These are phyloP conservation scores for Bubalus kerabau DNA, from an alignment of 2,113 vertebrate species.

Conservation along the genomic window DNA sequence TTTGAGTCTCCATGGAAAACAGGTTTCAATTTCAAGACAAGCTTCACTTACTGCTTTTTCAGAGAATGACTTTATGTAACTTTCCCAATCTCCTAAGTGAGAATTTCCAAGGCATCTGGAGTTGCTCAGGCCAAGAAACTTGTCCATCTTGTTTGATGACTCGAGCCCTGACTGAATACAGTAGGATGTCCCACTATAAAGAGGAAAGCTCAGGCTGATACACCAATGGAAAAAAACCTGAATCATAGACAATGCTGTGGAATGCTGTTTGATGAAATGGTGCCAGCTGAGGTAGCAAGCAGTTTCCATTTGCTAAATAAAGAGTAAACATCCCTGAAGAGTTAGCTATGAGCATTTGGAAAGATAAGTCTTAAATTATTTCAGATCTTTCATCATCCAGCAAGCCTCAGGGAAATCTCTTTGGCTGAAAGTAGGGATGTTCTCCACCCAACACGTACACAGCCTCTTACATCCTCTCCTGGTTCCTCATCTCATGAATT, in stretches of 20 bases:
- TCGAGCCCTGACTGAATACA: neutral
- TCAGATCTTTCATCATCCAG: neutral
- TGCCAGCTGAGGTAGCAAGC: neutral
- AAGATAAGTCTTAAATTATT: slow-evolving; percentile 4
- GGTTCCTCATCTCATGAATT: neutral
- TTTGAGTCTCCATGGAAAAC: neutral
- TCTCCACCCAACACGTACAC: neutral
- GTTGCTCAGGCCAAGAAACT: neutral
- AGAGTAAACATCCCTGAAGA: neutral
- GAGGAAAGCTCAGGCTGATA: neutral
- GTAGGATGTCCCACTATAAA: neutral
- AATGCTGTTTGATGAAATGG: neutral
- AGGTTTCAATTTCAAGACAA: neutral
- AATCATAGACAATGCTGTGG: neutral
- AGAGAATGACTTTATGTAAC: neutral
- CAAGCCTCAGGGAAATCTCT: slow-evolving; percentile 15
- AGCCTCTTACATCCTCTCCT: neutral
- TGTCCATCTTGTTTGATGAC: neutral
- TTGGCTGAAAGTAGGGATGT: neutral
- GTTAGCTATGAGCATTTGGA: neutral
- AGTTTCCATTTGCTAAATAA: slow-evolving; percentile 43
- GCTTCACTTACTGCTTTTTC: neutral
- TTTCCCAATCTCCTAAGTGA: neutral
- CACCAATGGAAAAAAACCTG: slow-evolving; percentile 44
- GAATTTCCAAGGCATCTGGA: neutral